Evolutionary conservation across 2,113 vertebrate species (phyloP).

Genomic region (Xiphophorus couchianus): DNA sequence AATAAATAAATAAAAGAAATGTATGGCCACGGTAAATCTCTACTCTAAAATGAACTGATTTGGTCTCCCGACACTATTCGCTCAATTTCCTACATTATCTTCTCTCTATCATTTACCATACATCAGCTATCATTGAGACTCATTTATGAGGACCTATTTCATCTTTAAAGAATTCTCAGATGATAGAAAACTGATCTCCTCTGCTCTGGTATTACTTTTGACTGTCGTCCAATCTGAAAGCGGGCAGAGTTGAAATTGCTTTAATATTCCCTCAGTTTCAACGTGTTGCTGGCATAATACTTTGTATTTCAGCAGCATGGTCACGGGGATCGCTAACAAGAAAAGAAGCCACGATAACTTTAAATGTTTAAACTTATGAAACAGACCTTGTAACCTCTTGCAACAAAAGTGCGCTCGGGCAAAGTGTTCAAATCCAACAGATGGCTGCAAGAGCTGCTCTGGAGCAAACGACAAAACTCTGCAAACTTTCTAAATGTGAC

Average conservation of each 20-base stretch:
- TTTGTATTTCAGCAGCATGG: conserved; percentile 54
- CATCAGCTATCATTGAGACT: conserved; percentile 76
- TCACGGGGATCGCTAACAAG: conserved; percentile 51
- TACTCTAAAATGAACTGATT: conserved; percentile 78
- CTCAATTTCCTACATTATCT: conserved; percentile 74
- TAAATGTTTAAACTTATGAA: conserved; percentile 52
- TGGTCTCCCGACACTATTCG: conserved; percentile 72
- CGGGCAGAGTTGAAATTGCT: conserved; percentile 67
- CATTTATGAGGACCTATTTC: conserved; percentile 76
- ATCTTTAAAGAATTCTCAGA: conserved; percentile 72
- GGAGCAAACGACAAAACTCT: conserved; percentile 3
- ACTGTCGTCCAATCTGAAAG: conserved; percentile 69
- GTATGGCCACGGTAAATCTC: conserved; percentile 57
- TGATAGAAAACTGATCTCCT: conserved; percentile 78
- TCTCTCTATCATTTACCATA: conserved; percentile 73
- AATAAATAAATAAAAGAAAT: conserved; percentile 13
- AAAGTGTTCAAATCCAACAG: conserved; percentile 1
- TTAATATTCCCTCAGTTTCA: conserved; percentile 73
- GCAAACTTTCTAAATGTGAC: background rate
- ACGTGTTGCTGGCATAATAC: conserved; percentile 48
- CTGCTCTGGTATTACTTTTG: conserved; percentile 73
- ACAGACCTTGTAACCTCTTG: conserved; percentile 12
- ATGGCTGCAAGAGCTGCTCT: background rate
- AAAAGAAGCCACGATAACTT: conserved; percentile 45
- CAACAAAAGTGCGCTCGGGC: conserved; percentile 16